These are phyloP conservation scores for Peucedramus taeniatus DNA, from an alignment of 2,113 vertebrate genomes.

Conservation along the genomic window DNA sequence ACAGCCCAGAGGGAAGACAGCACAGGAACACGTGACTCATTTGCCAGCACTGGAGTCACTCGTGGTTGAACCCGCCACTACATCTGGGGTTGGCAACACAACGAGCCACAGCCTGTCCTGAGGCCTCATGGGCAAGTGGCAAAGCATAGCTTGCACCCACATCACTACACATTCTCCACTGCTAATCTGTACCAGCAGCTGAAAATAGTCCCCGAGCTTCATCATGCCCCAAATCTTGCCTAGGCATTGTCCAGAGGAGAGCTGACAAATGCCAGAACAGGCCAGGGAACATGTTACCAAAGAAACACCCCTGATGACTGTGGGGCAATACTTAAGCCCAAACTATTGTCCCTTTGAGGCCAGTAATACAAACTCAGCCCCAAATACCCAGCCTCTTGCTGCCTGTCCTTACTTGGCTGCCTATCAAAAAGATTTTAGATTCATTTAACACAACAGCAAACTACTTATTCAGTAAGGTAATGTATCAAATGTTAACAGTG, in stretches of 20 bases:
- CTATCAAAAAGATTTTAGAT: not conserved
- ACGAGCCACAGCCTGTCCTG: not conserved
- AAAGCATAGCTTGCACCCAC: not conserved
- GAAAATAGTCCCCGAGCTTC: not conserved
- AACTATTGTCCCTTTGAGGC: not conserved
- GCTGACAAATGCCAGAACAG: not conserved
- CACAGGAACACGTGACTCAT: not conserved
- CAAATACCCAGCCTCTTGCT: not conserved
- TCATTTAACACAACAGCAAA: not conserved
- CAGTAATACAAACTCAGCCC: not conserved
- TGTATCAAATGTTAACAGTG: not conserved
- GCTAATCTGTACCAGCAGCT: not conserved
- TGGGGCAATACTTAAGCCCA: not conserved
- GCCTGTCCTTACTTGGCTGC: not conserved
- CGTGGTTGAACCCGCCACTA: not conserved
- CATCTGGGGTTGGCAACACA: not conserved
- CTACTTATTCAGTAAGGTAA: not conserved
- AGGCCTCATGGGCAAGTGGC: not conserved
- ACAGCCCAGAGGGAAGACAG: not conserved
- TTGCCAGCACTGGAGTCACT: not conserved
- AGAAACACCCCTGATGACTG: accelerated
- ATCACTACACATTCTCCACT: not conserved
- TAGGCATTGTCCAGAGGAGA: not conserved
- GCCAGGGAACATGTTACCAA: accelerated
- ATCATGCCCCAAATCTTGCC: not conserved